These are phyloP conservation scores for Bicyclus anynana DNA, from an alignment of 1,140 invertebrate species.

Conservation along the genomic window DNA sequence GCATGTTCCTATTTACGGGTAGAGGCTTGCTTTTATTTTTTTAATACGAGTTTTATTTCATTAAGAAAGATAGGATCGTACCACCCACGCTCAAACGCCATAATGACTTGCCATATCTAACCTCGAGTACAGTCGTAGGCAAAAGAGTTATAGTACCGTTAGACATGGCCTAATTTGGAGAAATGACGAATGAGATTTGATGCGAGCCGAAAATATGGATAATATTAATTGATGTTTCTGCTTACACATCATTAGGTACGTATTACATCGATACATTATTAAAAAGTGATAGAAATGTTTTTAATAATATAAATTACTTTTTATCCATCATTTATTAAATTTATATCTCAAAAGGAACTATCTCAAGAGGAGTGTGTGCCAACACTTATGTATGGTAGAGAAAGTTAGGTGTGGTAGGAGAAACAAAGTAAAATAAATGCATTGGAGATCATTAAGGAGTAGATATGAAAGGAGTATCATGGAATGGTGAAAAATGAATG, in stretches of 20 bases:
- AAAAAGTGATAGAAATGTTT: background rate
- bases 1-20: conserved; percentile 16
- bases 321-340: too few species aligned
- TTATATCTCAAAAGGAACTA: too few species aligned
- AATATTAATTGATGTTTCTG: conserved; percentile 12
- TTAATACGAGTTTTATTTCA: conserved; percentile 62
- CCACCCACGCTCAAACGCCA: conserved; percentile 59
- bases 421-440: too few species aligned
- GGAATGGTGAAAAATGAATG: too few species aligned
- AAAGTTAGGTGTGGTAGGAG: too few species aligned
- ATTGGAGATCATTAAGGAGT: too few species aligned
- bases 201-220: conserved; percentile 13
- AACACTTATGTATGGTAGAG: too few species aligned
- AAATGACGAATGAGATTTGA: conserved; percentile 22
- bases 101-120: conserved; percentile 73
- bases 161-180: conserved; percentile 16
- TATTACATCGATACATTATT: background rate
- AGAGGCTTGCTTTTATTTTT: conserved; percentile 10
- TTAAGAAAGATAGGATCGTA: conserved; percentile 63
- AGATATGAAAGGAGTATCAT: too few species aligned
- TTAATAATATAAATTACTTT: too few species aligned
- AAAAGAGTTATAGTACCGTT: conserved; percentile 39
- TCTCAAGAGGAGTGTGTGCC: too few species aligned
- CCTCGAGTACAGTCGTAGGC: conserved; percentile 42
- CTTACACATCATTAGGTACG: background rate